These are phyloP conservation scores for Lepidochrysops patricia DNA, from an alignment of 2,888 invertebrate genomes.

Conservation along the genomic window DNA sequence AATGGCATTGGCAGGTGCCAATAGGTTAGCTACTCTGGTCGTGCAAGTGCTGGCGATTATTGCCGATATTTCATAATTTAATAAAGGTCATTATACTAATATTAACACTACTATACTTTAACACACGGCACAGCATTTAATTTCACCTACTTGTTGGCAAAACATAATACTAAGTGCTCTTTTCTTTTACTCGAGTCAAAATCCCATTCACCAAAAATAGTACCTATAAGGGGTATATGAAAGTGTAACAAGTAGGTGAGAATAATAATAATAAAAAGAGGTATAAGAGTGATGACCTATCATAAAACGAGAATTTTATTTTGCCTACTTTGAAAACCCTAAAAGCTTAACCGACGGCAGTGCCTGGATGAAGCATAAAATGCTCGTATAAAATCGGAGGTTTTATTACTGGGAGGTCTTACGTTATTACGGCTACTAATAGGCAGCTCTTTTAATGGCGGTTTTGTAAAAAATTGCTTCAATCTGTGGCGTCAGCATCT, in stretches of 20 bases:
- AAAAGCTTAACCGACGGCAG: background rate
- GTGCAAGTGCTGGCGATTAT: slow-evolving; percentile 4
- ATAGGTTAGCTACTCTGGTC: slow-evolving; percentile 15
- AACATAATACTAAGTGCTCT: no score
- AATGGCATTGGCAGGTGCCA: slow-evolving; percentile 33
- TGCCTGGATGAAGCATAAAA: background rate
- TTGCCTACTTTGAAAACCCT: background rate
- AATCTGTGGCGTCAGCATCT: background rate
- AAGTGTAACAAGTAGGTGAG: no score
- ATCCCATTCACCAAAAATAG: no score
- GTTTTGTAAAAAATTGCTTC: background rate
- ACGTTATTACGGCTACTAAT: background rate
- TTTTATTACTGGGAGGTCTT: background rate
- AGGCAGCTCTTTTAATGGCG: background rate
- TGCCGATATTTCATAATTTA: slow-evolving; percentile 3
- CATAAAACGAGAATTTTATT: background rate
- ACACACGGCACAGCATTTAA: background rate
- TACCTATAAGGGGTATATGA: no score
- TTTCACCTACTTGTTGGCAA: background rate
- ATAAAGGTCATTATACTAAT: background rate
- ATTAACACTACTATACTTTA: background rate
- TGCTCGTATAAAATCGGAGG: background rate
- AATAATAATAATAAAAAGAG: no score
- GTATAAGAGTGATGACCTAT: no score
- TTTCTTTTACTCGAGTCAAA: no score